These are phyloP conservation scores for Tiaroga cobitis DNA, from an alignment of 2,797 vertebrate genomes.

Conservation along the genomic window DNA sequence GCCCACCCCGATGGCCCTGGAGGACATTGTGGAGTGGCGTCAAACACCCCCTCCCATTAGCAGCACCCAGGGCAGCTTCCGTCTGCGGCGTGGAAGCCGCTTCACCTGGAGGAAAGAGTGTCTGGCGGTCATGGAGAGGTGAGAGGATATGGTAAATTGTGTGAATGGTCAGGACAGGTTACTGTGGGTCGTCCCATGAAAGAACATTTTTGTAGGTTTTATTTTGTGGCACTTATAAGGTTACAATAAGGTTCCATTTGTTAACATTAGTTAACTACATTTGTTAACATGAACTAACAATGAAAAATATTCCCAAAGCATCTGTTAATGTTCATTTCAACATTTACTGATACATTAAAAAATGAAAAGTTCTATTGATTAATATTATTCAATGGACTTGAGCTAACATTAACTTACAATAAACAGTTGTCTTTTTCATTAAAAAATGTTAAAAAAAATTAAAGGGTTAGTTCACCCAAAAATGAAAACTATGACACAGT, in stretches of 20 bases:
- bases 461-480: too few relatives aligned
- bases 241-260: not conserved
- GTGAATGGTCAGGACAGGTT: conserved; percentile 5
- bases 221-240: not conserved
- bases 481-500: too few relatives aligned
- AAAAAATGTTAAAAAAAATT: not conserved
- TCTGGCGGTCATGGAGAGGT: conserved; percentile 91
- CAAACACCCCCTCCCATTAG: conserved; percentile 87
- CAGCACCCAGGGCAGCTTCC: conserved; percentile 86
- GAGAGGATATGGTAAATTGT: conserved; percentile 20
- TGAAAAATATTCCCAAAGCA: not conserved
- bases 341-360: not conserved
- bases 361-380: not conserved
- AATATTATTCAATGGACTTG: not conserved
- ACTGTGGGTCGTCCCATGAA: not conserved
- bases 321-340: not conserved
- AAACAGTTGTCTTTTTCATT: not conserved
- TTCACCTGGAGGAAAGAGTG: conserved; percentile 93
- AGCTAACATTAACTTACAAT: too few relatives aligned
- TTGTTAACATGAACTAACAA: not conserved
- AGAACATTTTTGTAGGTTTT: not conserved
- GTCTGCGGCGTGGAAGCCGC: conserved; percentile 86
- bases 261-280: conserved; percentile 1
- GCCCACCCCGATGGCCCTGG: conserved; percentile 82
- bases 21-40: conserved; percentile 87